phyloP scores from a whole-genome alignment of 1,140 invertebrate species.

The Radopholus similis region DNA sequence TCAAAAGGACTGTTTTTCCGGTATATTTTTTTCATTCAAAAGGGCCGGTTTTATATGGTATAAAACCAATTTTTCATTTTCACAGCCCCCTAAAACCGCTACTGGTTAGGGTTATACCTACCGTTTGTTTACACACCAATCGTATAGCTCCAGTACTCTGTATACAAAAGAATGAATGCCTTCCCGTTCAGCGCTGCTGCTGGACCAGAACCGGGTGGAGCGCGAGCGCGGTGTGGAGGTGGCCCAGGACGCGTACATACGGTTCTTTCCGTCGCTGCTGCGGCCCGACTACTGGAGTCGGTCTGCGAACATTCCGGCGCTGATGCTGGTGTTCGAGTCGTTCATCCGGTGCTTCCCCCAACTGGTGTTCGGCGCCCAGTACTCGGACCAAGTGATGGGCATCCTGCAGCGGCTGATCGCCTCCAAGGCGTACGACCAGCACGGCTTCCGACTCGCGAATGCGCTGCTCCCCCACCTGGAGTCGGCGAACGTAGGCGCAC shows the following conservation, averaged over 20 bases:
- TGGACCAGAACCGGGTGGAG: slow-evolving; percentile 72
- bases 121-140: too few relatives aligned
- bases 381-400: slow-evolving; percentile 72
- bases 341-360: slow-evolving; percentile 66
- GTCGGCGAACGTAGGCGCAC: too few relatives aligned
- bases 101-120: too few relatives aligned
- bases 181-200: slow-evolving; percentile 73
- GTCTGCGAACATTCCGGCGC: slow-evolving; percentile 81
- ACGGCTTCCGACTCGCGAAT: slow-evolving; percentile 77
- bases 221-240: slow-evolving; percentile 40
- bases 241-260: slow-evolving; percentile 75
- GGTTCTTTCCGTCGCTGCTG: slow-evolving; percentile 80
- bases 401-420: slow-evolving; percentile 94
- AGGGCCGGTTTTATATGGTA: too few relatives aligned
- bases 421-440: slow-evolving; percentile 89
- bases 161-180: too few relatives aligned
- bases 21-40: too few relatives aligned
- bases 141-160: too few relatives aligned
- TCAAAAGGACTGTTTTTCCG: too few relatives aligned
- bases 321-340: slow-evolving; percentile 80
- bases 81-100: too few relatives aligned
- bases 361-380: slow-evolving; percentile 24
- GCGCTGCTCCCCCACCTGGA: slow-evolving; percentile 36
- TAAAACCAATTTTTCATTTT: too few relatives aligned
- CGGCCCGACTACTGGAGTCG: slow-evolving; percentile 84